phyloP scores from a whole-genome alignment of 2,797 vertebrate genomes.

The Rachycentron canadum region DNA sequence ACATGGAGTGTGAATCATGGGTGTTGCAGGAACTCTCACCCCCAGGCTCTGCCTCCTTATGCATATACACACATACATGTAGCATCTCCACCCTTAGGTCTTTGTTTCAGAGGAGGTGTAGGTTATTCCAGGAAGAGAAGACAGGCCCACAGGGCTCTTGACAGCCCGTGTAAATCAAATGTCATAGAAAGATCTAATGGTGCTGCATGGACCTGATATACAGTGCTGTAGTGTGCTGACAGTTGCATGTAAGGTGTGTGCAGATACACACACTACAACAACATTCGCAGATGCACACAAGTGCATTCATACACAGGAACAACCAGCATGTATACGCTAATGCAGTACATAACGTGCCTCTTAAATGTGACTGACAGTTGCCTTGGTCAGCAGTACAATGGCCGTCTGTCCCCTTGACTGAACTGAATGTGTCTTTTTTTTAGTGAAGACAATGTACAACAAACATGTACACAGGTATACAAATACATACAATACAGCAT shows the following conservation, averaged over 20 bases:
- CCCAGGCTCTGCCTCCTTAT: slow-evolving; percentile 42
- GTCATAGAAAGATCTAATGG: slow-evolving; percentile 80
- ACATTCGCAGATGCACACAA: slow-evolving; percentile 32
- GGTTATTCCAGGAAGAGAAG: slow-evolving; percentile 80
- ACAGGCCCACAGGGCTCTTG: slow-evolving; percentile 66
- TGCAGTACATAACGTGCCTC: slow-evolving; percentile 39
- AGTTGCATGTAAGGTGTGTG: slow-evolving; percentile 54
- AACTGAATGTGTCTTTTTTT: slow-evolving; percentile 25
- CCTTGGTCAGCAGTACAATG: slow-evolving; percentile 62
- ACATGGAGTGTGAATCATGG: slow-evolving; percentile 51
- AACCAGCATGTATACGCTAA: slow-evolving; percentile 36
- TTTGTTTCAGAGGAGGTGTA: slow-evolving; percentile 66
- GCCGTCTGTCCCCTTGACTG: slow-evolving; percentile 28
- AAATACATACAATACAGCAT: neutral
- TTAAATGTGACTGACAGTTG: slow-evolving; percentile 58
- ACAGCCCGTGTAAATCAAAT: slow-evolving; percentile 83
- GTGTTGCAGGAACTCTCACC: slow-evolving; percentile 48
- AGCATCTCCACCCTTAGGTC: slow-evolving; percentile 44
- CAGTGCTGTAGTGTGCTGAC: slow-evolving; percentile 64
- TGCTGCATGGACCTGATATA: slow-evolving; percentile 71
- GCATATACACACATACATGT: slow-evolving; percentile 1
- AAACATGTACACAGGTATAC: neutral
- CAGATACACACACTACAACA: slow-evolving; percentile 10
- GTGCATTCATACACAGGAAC: slow-evolving; percentile 33
- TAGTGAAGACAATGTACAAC: slow-evolving; percentile 28